Evolutionary conservation across 2,797 vertebrate genomes (phyloP).

Genomic region (Carapus acus): DNA sequence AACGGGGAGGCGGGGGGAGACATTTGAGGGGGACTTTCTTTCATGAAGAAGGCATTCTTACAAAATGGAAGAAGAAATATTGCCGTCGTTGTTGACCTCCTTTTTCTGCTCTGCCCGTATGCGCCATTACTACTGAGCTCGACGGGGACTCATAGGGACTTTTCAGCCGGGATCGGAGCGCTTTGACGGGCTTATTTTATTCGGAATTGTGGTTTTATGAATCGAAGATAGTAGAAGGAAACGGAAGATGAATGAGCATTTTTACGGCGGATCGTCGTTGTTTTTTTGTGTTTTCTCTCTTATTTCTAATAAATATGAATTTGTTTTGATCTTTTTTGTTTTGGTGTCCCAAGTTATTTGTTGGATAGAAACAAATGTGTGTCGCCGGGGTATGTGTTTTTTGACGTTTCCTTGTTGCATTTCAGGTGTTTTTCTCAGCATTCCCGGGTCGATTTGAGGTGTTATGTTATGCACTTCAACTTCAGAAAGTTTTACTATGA

Average conservation of each 20-base stretch:
- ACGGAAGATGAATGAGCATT: background rate
- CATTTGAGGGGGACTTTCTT: constrained; percentile 87
- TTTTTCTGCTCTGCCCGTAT: constrained; percentile 76
- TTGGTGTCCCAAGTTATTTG: constrained; percentile 48
- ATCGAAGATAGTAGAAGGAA: constrained; percentile 7
- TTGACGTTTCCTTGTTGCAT: constrained; percentile 6
- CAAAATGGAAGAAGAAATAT: constrained; percentile 93
- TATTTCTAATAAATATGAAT: constrained; percentile 53
- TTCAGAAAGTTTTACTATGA: constrained; percentile 36
- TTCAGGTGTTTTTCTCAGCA: constrained; percentile 4
- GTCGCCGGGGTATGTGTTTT: background rate
- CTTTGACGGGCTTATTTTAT: constrained; percentile 33
- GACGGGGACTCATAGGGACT: constrained; percentile 54
- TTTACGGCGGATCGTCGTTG: background rate
- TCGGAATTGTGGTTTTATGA: constrained; percentile 19
- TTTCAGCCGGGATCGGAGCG: constrained; percentile 27
- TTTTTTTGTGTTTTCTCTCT: constrained; percentile 37
- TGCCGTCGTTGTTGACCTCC: constrained; percentile 84
- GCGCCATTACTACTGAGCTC: constrained; percentile 76
- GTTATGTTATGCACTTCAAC: constrained; percentile 21
- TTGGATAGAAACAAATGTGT: constrained; percentile 23
- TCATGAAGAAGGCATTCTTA: constrained; percentile 83
- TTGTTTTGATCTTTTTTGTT: constrained; percentile 39
- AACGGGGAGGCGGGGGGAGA: constrained; percentile 72
- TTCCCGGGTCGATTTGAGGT: constrained; percentile 3